Evolutionary conservation across 2,113 vertebrate species (phyloP).

Genomic region (Labeo catla): DNA sequence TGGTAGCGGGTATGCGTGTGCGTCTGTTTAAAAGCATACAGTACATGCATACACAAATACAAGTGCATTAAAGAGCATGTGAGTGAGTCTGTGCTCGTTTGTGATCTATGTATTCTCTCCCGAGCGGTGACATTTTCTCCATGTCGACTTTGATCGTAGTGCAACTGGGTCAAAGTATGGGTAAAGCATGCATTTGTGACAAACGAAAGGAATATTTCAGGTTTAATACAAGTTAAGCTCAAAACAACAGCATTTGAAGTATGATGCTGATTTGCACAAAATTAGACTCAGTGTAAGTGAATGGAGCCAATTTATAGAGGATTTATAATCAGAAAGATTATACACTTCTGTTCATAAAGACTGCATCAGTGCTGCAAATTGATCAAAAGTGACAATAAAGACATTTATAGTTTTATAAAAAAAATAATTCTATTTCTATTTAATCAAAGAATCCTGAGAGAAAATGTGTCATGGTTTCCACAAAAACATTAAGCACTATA

Average conservation of each 20-base stretch:
- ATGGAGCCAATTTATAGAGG: neutral
- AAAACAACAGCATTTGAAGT: neutral
- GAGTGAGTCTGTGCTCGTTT: neutral
- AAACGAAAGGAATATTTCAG: neutral
- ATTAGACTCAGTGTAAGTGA: neutral
- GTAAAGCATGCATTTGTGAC: conserved; percentile 2
- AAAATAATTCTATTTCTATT: neutral
- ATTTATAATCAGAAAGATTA: neutral
- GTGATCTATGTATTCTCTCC: conserved; percentile 19
- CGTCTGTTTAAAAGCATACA: conserved; percentile 14
- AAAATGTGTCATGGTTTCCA: neutral
- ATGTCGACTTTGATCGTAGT: conserved; percentile 23
- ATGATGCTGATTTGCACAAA: neutral
- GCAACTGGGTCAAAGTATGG: conserved; percentile 1
- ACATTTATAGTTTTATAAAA: neutral
- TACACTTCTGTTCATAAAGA: no score
- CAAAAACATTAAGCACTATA: neutral
- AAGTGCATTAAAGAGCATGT: conserved; percentile 23
- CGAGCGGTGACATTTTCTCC: conserved; percentile 15
- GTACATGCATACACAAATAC: conserved; percentile 9
- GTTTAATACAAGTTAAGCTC: neutral
- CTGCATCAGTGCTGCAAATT: neutral
- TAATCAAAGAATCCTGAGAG: neutral
- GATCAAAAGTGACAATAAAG: neutral
- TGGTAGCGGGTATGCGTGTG: conserved; percentile 29